Base-by-base conservation (phyloP, 1,140 invertebrate species). In the Coenobita brevimanus region DNA sequence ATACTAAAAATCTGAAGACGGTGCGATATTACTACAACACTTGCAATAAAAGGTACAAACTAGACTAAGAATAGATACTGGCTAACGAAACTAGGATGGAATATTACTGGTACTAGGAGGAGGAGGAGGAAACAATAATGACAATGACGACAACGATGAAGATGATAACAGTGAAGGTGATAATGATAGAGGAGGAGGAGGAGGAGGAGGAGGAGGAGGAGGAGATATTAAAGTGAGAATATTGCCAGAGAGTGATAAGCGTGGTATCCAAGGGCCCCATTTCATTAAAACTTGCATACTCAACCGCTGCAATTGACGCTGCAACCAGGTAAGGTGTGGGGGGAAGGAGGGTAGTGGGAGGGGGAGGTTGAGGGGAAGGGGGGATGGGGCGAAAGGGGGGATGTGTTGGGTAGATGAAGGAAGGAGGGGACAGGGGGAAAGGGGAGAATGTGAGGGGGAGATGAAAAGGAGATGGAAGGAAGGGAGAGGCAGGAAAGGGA, bases 211-310 rank as follows among this genome's bases (percentile, higher is more conserved):
- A 67, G 62, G 67, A 71, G 27, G 67, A 33, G 67, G 8, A 71
- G 24, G 30, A 71, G 13, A 38, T 33, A 10, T 38, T 71, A 71
- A 71, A 3, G 36, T 71, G 21, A 38, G 41, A 38, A 71, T 71
- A 71, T 71, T 71, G 36, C n/a, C 33, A 15, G 17, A 27, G 13
- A 33, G 41, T 38, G 38, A 71, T 10, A 13, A 71, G 24, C 13
- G n/a, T n/a, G n/a, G n/a, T n/a, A n/a, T n/a, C n/a, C n/a, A n/a
- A n/a, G n/a, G n/a, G n/a, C n/a, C 10, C 62, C 15, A 67, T 67
- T 67, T 67, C 62, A 67, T 67, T 67, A 67, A 67, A 67, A 67
- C 62, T 67, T 67, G 62, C 62, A 15, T 33, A 33, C 62, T 67
- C 36, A 30, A 67, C n/a, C n/a, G n/a, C n/a, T n/a, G n/a, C n/a